phyloP scores from a whole-genome alignment of 2,888 invertebrate species.

The Cistogaster globosa region DNA sequence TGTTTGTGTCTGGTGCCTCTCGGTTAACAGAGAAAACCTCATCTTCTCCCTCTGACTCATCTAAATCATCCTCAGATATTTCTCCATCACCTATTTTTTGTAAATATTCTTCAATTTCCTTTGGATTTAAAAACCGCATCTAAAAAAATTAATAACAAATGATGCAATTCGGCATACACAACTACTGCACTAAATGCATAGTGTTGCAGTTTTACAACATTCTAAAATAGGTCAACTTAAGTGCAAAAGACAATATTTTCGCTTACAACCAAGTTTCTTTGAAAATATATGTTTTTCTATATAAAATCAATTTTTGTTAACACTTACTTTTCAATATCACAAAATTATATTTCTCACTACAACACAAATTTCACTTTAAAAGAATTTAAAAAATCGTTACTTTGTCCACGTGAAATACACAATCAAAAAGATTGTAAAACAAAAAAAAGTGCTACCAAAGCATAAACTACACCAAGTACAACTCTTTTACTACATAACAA shows the following conservation, averaged over 20 bases:
- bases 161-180: too few relatives aligned
- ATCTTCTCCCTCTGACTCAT: constrained; percentile 4
- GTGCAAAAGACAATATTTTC: too few relatives aligned
- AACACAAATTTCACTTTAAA: constrained; percentile 3
- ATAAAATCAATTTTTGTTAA: too few relatives aligned
- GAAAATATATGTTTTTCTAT: too few relatives aligned
- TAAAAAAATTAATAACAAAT: too few relatives aligned
- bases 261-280: too few relatives aligned
- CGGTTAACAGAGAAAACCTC: constrained; percentile 3
- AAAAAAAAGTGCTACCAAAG: constrained; percentile 10
- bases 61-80: constrained; percentile 9
- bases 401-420: constrained; percentile 21
- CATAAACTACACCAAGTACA: constrained; percentile 19
- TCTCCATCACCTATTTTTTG: constrained; percentile 3
- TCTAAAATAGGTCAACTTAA: too few relatives aligned
- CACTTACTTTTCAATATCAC: too few relatives aligned
- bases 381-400: constrained; percentile 23
- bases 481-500: constrained; percentile 12
- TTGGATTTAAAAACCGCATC: too few relatives aligned
- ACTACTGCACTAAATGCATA: not conserved
- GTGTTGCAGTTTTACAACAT: constrained; percentile 15
- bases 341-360: too few relatives aligned
- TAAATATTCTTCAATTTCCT: too few relatives aligned
- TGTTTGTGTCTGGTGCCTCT: constrained; percentile 5
- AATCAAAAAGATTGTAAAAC: constrained; percentile 14